Evolutionary conservation across 1,140 invertebrate genomes (phyloP), one percentile per base, ranked within the genome.

Genomic region (Lethrus apterus): DNA sequence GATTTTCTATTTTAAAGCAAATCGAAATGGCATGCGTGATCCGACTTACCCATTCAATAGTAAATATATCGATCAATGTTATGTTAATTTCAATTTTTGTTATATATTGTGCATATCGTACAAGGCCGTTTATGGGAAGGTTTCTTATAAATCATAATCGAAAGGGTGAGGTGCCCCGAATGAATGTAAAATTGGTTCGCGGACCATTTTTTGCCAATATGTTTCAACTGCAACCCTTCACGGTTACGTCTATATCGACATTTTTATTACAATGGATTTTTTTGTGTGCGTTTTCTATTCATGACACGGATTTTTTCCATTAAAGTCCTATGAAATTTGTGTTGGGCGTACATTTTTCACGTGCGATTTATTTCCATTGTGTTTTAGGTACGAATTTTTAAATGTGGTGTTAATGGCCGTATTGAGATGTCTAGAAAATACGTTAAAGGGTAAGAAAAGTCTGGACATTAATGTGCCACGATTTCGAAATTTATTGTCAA

Each of bases 41-140:
- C 33, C 15, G 15, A 14, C 18, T 24, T 46, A 24, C 32, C 46
- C 44, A 55, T 55, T 57, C 55, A 55, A 55, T 57, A 50, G 52
- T 51, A 55, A 57, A 56, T 57, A 52, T 47, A 57, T 57, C 52
- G 55, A 57, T 49, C 52, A 57, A 23, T 57, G 55, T 57, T 57
- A 57, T 57, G 55, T 23, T 57, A 57, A 57, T 57, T 50, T 35
- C 15, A 44, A 52, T 15, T 4, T 57, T 50, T 55, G 52, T 48
- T 52, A 54, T 40, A 57, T 38, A 48, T 43, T 48, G 36, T 48
- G 41, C 9, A 47, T 41, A 21, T 35, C 33, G 41, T 47, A 57
- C 55, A 52, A 56, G 52, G 45, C 43, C 55, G 55, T 51, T 54
- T 56, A 56, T 56, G 55, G 52, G 55, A 56, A 56, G 42, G 44